These are phyloP conservation scores for Caenorhabditis sulstoni DNA, from an alignment of 2,888 invertebrate species.

Conservation along the genomic window DNA sequence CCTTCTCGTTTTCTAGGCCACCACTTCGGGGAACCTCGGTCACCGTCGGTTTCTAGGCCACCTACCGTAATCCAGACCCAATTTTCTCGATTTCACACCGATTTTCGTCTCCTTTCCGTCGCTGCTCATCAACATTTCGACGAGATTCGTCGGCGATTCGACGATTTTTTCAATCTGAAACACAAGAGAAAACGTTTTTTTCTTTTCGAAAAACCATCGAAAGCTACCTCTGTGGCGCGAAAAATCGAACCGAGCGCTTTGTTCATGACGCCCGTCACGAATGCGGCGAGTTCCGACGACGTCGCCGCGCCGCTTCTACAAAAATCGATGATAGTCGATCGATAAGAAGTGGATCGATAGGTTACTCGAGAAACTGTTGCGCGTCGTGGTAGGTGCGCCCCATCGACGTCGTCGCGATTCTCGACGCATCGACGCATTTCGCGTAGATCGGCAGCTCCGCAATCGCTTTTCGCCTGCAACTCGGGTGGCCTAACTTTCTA, in stretches of 20 bases:
- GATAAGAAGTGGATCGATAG: too few species aligned
- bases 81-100: not conserved
- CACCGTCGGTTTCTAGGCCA: not conserved
- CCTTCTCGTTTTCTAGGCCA: too few species aligned
- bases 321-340: not conserved
- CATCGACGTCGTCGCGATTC: not conserved
- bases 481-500: too few species aligned
- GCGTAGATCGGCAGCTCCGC: slow-evolving; percentile 21
- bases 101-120: not conserved
- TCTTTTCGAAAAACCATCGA: too few species aligned
- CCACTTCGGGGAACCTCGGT: too few species aligned
- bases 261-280: slow-evolving; percentile 5
- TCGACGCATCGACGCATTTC: slow-evolving; percentile 5
- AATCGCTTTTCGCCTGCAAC: too few species aligned
- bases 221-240: slow-evolving; percentile 2
- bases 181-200: not conserved
- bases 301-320: slow-evolving; percentile 8
- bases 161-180: slow-evolving; percentile 20
- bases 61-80: slow-evolving; percentile 8
- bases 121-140: not conserved
- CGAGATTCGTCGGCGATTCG: not conserved
- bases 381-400: not conserved
- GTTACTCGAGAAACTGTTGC: slow-evolving; percentile 4
- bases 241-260: slow-evolving; percentile 3
- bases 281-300: not conserved